phyloP scores from a whole-genome alignment of 2,888 invertebrate genomes.

The Lithosia quadra region DNA sequence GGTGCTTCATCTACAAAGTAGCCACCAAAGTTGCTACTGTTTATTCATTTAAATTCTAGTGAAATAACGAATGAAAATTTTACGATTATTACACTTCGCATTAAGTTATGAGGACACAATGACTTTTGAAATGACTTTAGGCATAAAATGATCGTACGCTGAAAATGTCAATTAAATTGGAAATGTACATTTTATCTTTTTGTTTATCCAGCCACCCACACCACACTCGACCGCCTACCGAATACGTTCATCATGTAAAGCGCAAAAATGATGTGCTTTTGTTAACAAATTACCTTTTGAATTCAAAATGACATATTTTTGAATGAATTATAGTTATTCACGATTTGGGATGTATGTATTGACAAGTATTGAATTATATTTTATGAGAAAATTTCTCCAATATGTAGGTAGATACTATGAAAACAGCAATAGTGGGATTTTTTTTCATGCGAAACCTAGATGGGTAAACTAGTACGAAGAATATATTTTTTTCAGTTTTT shows the following conservation, averaged over 20 bases:
- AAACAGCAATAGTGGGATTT: not conserved
- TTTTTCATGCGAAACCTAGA: too few species aligned
- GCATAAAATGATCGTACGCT: conserved; percentile 33
- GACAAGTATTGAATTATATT: not conserved
- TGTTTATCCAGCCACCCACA: conserved; percentile 12
- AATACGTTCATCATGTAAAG: not conserved
- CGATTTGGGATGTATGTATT: not conserved
- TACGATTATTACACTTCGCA: conserved; percentile 36
- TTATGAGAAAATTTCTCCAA: not conserved
- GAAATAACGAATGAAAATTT: conserved; percentile 28
- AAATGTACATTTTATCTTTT: conserved; percentile 12
- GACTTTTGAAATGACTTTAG: conserved; percentile 31
- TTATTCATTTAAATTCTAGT: conserved; percentile 22
- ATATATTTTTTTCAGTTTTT: too few species aligned
- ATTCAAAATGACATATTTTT: conserved; percentile 1
- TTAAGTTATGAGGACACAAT: conserved; percentile 32
- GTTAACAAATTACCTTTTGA: conserved; percentile 14
- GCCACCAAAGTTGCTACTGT: conserved; percentile 28
- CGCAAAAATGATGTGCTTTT: conserved; percentile 7
- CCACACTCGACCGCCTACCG: not conserved
- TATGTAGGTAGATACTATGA: not conserved
- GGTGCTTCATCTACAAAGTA: conserved; percentile 9
- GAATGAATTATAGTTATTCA: not conserved
- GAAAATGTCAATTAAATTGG: conserved; percentile 17
- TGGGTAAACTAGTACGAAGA: too few species aligned